Evolutionary conservation across 2,888 invertebrate species (phyloP).

Genomic region (Glaucopsyche alexis): DNA sequence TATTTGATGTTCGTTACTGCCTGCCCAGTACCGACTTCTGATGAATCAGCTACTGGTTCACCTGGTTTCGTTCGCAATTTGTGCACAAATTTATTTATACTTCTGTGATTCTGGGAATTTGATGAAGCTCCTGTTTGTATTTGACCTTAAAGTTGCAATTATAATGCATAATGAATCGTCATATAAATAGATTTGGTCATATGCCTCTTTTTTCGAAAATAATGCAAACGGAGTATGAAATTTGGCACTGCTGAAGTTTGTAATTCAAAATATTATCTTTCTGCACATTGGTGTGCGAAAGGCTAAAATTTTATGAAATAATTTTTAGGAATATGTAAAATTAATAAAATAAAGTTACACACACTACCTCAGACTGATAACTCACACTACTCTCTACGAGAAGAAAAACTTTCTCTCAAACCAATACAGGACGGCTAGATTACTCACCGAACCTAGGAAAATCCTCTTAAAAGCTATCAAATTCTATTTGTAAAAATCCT

Average conservation of each 20-base stretch:
- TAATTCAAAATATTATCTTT: too few species aligned
- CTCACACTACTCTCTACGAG: neutral
- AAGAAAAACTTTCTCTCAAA: neutral
- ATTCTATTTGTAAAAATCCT: too few species aligned
- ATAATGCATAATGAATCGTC: too few species aligned
- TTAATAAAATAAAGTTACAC: too few species aligned
- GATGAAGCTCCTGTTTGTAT: neutral
- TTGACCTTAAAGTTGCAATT: neutral
- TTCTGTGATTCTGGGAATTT: neutral
- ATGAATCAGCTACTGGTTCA: neutral
- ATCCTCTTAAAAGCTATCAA: conserved; percentile 2
- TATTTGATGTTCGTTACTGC: conserved; percentile 32
- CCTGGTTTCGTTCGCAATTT: conserved; percentile 15
- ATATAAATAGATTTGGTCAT: too few species aligned
- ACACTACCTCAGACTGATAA: too few species aligned
- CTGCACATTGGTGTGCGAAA: too few species aligned
- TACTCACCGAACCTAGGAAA: neutral
- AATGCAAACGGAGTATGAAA: too few species aligned
- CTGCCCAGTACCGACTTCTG: neutral
- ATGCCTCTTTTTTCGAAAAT: too few species aligned
- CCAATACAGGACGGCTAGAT: neutral
- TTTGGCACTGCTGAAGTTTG: too few species aligned
- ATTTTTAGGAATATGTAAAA: too few species aligned
- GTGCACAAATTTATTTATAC: neutral
- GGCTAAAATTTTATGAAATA: too few species aligned